Conservation (phyloP, 2,797 vertebrate genomes). For the Leuciscus waleckii region DNA sequence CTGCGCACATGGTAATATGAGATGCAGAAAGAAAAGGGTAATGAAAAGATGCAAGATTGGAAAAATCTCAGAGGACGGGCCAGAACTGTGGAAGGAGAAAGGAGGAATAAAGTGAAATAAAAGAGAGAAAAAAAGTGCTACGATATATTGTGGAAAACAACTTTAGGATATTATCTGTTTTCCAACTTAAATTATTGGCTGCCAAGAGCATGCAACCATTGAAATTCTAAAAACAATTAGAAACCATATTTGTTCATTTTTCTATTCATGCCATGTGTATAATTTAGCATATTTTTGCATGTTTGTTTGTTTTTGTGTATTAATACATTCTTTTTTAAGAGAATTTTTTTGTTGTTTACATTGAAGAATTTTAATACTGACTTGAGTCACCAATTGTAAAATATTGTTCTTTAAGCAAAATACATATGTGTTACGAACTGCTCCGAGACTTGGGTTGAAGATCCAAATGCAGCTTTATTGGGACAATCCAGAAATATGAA, state of each 20-base stretch:
- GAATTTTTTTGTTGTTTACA: background rate
- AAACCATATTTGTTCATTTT: background rate
- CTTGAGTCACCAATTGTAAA: background rate
- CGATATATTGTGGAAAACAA: background rate
- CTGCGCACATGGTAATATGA: background rate
- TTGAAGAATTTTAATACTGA: background rate
- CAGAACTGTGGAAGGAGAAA: background rate
- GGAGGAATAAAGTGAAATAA: background rate
- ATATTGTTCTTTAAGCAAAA: background rate
- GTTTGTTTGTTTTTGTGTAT: background rate
- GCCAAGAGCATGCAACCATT: background rate
- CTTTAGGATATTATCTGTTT: constrained; percentile 5
- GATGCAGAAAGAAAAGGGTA: background rate
- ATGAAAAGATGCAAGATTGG: background rate
- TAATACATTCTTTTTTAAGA: background rate
- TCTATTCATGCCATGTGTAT: background rate
- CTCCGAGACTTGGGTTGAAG: no score
- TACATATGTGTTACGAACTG: background rate
- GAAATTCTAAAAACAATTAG: background rate
- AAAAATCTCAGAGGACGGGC: background rate
- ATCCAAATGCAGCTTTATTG: no score
- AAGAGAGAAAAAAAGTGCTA: background rate
- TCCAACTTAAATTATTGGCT: constrained; percentile 5
- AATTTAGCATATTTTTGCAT: background rate
- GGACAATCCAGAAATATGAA: no score